These are phyloP conservation scores for Notothenia rossii DNA, from an alignment of 2,113 vertebrate genomes.

Conservation along the genomic window DNA sequence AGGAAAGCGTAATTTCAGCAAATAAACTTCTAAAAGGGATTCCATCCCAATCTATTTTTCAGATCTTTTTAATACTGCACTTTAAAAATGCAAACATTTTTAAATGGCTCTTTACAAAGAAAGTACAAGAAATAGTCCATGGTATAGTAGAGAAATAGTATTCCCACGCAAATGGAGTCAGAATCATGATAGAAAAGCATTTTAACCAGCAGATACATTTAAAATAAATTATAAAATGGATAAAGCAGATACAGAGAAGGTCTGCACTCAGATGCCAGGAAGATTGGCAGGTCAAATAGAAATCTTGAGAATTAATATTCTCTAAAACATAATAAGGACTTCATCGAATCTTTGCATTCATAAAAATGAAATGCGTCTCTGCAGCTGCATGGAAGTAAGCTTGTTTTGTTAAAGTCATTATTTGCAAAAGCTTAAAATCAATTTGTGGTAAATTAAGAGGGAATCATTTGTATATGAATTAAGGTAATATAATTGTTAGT, in stretches of 20 bases:
- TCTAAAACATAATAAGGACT: slow-evolving; percentile 9
- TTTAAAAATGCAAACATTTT: neutral
- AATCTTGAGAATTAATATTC: slow-evolving; percentile 27
- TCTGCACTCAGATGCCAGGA: neutral
- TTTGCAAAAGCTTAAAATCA: neutral
- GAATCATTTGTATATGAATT: neutral
- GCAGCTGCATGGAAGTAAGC: neutral
- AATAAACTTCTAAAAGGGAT: neutral
- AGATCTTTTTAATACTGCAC: neutral
- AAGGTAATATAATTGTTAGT: neutral
- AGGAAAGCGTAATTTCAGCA: neutral
- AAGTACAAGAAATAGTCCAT: neutral
- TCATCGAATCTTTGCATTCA: slow-evolving; percentile 6
- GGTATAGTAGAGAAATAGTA: neutral
- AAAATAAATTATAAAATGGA: neutral
- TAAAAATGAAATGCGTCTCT: slow-evolving; percentile 26
- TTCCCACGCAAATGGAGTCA: neutral
- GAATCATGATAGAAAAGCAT: neutral
- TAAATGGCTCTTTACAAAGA: neutral
- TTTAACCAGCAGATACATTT: neutral
- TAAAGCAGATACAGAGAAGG: neutral
- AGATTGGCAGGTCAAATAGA: neutral
- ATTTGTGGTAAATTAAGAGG: neutral
- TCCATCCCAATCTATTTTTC: neutral
- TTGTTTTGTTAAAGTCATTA: neutral